Evolutionary conservation across 2,797 vertebrate species (phyloP).

Genomic region (Ptychobarbus kaznakovi): DNA sequence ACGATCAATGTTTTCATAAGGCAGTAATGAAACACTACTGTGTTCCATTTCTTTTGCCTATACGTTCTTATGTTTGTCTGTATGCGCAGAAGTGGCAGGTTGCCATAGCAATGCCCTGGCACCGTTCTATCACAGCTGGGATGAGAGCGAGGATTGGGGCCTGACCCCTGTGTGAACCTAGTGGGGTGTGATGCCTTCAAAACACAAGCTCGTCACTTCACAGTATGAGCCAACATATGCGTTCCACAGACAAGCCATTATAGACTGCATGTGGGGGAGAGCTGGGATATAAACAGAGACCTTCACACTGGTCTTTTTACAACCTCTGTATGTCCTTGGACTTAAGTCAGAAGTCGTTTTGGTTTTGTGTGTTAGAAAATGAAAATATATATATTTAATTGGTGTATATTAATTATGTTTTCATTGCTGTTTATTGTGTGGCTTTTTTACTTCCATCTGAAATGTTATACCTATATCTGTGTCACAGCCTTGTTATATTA

Average conservation of each 20-base stretch:
- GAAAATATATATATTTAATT: neutral
- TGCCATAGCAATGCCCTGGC: slow-evolving; percentile 75
- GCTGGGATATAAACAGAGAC: slow-evolving; percentile 17
- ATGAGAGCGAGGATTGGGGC: slow-evolving; percentile 76
- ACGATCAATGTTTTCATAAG: neutral
- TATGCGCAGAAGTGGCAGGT: slow-evolving; percentile 66
- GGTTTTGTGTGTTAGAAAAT: neutral
- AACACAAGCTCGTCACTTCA: slow-evolving; percentile 39
- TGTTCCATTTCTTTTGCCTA: neutral
- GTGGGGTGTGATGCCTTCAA: slow-evolving; percentile 48
- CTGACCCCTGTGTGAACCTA: slow-evolving; percentile 50
- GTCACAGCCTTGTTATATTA: neutral
- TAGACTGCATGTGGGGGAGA: neutral
- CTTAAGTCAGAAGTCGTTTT: neutral
- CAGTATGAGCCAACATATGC: slow-evolving; percentile 45
- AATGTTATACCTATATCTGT: neutral
- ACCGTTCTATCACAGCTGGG: slow-evolving; percentile 78
- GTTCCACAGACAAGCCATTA: slow-evolving; percentile 22
- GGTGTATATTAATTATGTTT: neutral
- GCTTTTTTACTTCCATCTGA: neutral
- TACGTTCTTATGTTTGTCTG: slow-evolving; percentile 15
- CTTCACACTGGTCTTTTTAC: neutral
- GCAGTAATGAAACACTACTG: neutral
- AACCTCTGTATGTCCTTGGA: neutral
- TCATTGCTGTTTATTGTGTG: neutral